Conservation (phyloP, 2,888 invertebrate genomes). For the Cyrtodaria siliqua region DNA sequence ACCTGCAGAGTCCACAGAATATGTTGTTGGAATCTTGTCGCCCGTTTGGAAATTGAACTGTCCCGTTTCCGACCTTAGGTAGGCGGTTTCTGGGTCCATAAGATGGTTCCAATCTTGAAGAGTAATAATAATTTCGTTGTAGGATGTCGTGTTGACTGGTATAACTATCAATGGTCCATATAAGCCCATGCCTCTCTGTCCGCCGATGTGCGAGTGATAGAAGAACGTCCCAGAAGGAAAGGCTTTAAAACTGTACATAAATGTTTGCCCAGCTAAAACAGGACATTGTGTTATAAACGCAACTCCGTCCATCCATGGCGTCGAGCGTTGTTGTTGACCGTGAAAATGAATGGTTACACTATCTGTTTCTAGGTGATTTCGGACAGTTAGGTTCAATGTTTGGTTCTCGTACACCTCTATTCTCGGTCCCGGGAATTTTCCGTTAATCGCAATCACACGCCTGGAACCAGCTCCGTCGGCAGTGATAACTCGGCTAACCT, state of each 20-base stretch:
- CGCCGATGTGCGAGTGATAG: slow-evolving; percentile 73
- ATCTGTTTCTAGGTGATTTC: slow-evolving; percentile 67
- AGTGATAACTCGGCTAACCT: slow-evolving; percentile 45
- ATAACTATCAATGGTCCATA: slow-evolving; percentile 67
- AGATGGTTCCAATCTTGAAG: slow-evolving; percentile 74
- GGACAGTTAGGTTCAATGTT: slow-evolving; percentile 51
- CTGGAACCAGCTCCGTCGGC: slow-evolving; percentile 65
- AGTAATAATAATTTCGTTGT: slow-evolving; percentile 52
- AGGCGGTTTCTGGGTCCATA: slow-evolving; percentile 62
- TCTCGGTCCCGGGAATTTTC: slow-evolving; percentile 72
- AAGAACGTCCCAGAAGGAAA: slow-evolving; percentile 65
- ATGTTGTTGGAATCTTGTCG: slow-evolving; percentile 21
- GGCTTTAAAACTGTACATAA: slow-evolving; percentile 69
- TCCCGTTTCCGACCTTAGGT: slow-evolving; percentile 51
- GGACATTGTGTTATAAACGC: slow-evolving; percentile 75
- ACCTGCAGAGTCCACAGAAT: slow-evolving; percentile 39
- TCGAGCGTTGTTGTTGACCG: slow-evolving; percentile 68
- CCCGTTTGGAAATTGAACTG: slow-evolving; percentile 55
- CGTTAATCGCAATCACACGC: slow-evolving; percentile 70
- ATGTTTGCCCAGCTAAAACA: slow-evolving; percentile 66
- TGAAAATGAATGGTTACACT: slow-evolving; percentile 73
- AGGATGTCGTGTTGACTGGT: neutral
- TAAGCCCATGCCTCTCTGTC: slow-evolving; percentile 70
- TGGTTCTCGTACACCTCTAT: slow-evolving; percentile 71
- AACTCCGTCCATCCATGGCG: slow-evolving; percentile 75